Evolutionary conservation across 2,797 vertebrate species (phyloP).

Genomic region (Pempheris klunzingeri): DNA sequence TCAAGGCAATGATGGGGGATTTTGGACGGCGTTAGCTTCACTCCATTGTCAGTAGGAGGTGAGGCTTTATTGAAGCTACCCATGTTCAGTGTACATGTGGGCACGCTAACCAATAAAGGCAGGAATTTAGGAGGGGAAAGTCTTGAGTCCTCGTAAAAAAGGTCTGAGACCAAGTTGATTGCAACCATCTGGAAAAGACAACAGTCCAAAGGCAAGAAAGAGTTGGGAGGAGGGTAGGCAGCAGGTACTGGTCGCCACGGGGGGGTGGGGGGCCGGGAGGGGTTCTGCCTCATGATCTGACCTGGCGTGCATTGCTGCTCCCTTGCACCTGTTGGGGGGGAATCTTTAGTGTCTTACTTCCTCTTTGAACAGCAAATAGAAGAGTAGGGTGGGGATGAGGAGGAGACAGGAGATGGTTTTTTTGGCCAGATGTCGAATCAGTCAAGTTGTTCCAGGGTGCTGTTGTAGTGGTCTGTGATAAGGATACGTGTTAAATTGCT

Average conservation of each 20-base stretch:
- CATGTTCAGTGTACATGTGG: conserved; percentile 23
- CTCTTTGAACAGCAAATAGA: conserved; percentile 55
- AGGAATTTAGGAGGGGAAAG: conserved; percentile 68
- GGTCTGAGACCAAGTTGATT: conserved; percentile 47
- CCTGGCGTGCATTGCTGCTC: conserved; percentile 52
- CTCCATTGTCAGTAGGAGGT: conserved; percentile 14
- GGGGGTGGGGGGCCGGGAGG: conserved; percentile 21
- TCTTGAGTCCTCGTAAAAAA: conserved; percentile 59
- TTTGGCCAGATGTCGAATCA: conserved; percentile 41
- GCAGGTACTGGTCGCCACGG: conserved; percentile 17
- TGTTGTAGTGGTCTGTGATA: conserved; percentile 3
- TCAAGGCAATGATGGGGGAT: conserved; percentile 15
- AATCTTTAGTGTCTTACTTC: conserved; percentile 66
- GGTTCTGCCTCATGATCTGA: conserved; percentile 31
- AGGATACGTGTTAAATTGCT: not conserved
- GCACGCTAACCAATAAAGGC: conserved; percentile 64
- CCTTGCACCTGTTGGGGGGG: conserved; percentile 67
- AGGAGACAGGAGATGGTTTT: conserved; percentile 38
- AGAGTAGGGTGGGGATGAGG: conserved; percentile 4
- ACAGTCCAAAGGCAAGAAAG: conserved; percentile 9
- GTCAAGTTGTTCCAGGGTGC: conserved; percentile 33
- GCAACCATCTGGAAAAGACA: conserved; percentile 66
- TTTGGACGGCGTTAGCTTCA: not conserved
- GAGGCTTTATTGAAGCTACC: conserved; percentile 39
- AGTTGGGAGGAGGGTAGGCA: conserved; percentile 9